Percentiles rank a stretch among this genome's conserved stretches.
phyloP scores from a whole-genome alignment of 1,140 invertebrate species.

The Formica exsecta region DNA sequence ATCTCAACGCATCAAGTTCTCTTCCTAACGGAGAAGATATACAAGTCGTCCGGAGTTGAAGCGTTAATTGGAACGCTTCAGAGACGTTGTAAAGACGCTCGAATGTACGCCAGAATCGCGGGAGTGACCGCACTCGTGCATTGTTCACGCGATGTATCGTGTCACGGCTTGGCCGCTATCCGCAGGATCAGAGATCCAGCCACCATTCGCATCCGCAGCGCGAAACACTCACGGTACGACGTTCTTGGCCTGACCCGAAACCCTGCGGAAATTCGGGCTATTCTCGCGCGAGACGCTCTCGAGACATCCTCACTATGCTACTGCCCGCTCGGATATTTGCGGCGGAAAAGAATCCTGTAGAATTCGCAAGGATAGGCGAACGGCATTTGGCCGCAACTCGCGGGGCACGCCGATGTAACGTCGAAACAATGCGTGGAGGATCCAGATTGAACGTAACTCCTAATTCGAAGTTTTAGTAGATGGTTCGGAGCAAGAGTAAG shows the following conservation, averaged over 20 bases:
- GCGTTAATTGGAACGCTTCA: slow-evolving; percentile 9
- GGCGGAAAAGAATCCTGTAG: slow-evolving; percentile 60
- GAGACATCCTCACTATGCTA: slow-evolving; percentile 68
- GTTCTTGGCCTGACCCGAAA: slow-evolving; percentile 73
- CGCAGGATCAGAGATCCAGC: slow-evolving; percentile 22
- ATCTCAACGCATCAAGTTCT: not conserved
- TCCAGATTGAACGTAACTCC: slow-evolving; percentile 15
- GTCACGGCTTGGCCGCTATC: slow-evolving; percentile 59
- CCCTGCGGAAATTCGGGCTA: slow-evolving; percentile 77
- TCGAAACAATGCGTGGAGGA: slow-evolving; percentile 14
- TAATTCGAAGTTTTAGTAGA: not conserved
- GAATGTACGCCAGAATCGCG: slow-evolving; percentile 54
- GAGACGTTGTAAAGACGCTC: not conserved
- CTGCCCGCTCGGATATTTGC: slow-evolving; percentile 61
- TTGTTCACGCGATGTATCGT: slow-evolving; percentile 51
- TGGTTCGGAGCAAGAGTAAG: not conserved
- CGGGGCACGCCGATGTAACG: slow-evolving; percentile 24
- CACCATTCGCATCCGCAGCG: slow-evolving; percentile 47
- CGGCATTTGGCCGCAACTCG: slow-evolving; percentile 47
- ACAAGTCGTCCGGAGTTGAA: not conserved
- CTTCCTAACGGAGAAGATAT: not conserved
- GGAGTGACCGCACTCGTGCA: slow-evolving; percentile 68
- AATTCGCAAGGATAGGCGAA: slow-evolving; percentile 45
- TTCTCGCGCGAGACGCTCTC: slow-evolving; percentile 70
- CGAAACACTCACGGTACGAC: slow-evolving; percentile 62